A percentile compares a stretch with the other conserved stretches of the same genome.
Evolutionary conservation across 1,140 invertebrate species (phyloP).

Genomic region (Scaptomyza hsui): DNA sequence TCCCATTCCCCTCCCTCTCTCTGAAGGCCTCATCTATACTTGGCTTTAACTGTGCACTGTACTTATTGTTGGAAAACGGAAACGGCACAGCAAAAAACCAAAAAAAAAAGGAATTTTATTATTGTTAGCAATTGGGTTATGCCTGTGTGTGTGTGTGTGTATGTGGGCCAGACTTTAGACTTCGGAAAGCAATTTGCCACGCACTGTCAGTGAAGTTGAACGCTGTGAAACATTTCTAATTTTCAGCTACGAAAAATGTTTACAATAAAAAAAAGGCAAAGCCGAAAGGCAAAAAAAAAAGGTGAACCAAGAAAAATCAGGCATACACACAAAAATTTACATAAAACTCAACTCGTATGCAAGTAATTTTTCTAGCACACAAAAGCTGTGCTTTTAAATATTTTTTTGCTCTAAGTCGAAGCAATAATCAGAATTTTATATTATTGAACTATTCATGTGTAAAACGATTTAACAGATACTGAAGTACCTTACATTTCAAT

Average conservation of each 20-base stretch:
- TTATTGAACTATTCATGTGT: slow-evolving; percentile 3
- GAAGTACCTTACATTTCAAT: too few species aligned
- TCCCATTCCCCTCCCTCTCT: neutral
- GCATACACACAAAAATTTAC: slow-evolving; percentile 41
- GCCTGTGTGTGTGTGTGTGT: slow-evolving; percentile 19
- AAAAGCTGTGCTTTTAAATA: slow-evolving; percentile 59
- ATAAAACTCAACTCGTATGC: slow-evolving; percentile 57
- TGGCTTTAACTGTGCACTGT: slow-evolving; percentile 22
- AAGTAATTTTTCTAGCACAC: slow-evolving; percentile 60
- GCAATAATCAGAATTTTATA: slow-evolving; percentile 31
- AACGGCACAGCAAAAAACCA: slow-evolving; percentile 44
- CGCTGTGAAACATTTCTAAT: slow-evolving; percentile 80
- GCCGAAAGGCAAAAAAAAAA: slow-evolving; percentile 48
- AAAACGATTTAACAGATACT: too few species aligned
- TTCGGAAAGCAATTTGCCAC: slow-evolving; percentile 82
- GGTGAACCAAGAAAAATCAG: slow-evolving; percentile 32
- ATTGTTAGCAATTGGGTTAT: slow-evolving; percentile 71
- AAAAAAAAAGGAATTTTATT: slow-evolving; percentile 68
- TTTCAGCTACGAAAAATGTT: slow-evolving; percentile 80
- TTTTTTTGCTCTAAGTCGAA: neutral
- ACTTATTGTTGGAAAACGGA: slow-evolving; percentile 72
- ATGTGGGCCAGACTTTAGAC: slow-evolving; percentile 63
- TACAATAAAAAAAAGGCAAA: slow-evolving; percentile 68
- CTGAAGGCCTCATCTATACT: slow-evolving; percentile 1
- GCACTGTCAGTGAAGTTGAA: slow-evolving; percentile 82